Percentiles rank a stretch among this genome's conserved stretches.
phyloP scores from a whole-genome alignment of 1,140 invertebrate genomes.

The Heliconius hermathena region DNA sequence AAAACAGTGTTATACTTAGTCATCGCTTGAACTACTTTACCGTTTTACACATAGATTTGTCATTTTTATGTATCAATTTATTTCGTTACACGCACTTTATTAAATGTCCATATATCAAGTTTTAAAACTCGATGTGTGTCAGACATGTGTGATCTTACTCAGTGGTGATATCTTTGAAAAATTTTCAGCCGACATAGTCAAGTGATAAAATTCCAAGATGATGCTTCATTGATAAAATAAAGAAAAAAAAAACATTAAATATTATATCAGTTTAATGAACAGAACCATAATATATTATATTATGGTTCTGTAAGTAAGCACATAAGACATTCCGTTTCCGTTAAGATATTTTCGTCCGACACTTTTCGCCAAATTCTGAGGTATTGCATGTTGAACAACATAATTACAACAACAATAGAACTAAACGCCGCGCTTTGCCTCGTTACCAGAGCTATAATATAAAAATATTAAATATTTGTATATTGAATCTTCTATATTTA shows the following conservation, averaged over 20 bases:
- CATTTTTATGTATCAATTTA: neutral
- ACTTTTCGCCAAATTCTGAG: neutral
- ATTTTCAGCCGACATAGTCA: conserved; percentile 12
- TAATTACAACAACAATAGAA: no score
- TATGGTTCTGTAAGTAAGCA: no score
- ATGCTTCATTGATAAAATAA: neutral
- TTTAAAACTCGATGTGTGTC: neutral
- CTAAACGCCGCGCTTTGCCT: no score
- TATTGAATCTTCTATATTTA: no score
- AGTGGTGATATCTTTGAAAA: conserved; percentile 13
- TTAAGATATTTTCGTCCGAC: no score
- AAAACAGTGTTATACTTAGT: neutral
- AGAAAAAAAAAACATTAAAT: neutral
- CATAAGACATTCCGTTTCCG: no score
- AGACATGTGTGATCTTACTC: conserved; percentile 15
- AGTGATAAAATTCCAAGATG: neutral
- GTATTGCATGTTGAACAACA: no score
- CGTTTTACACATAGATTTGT: neutral
- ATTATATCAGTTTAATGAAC: no score
- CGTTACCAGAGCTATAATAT: no score
- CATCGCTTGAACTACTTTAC: neutral
- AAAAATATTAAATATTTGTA: no score
- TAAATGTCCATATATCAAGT: neutral
- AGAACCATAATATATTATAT: no score
- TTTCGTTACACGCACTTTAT: neutral